Evolutionary conservation across 2,888 invertebrate species (phyloP).

Genomic region (Macrosiphum euphorbiae): DNA sequence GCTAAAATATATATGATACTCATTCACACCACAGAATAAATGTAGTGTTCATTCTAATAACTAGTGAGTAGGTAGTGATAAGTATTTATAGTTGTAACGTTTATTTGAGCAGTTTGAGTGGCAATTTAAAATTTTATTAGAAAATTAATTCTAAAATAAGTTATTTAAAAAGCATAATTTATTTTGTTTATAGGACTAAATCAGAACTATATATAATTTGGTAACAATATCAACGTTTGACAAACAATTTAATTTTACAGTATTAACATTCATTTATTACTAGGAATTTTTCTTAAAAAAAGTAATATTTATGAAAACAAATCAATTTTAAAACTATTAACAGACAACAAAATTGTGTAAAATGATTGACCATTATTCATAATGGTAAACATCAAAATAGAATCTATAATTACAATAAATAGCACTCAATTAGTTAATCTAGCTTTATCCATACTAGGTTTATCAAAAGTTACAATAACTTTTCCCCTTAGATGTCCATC

Average conservation of each 20-base stretch:
- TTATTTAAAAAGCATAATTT: neutral
- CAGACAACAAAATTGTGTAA: neutral
- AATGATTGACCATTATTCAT: neutral
- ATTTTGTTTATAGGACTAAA: neutral
- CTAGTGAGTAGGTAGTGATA: no score
- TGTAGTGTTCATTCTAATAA: no score
- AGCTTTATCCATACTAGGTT: conserved; percentile 52
- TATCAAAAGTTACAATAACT: conserved; percentile 74
- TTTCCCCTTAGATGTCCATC: conserved; percentile 84
- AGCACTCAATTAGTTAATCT: conserved; percentile 34
- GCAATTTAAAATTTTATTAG: neutral
- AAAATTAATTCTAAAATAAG: neutral
- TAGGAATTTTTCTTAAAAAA: conserved; percentile 24
- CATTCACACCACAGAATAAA: neutral
- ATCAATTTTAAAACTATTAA: neutral
- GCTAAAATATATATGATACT: neutral
- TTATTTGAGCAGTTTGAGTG: neutral
- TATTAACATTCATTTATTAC: conserved; percentile 12
- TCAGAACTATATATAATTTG: neutral
- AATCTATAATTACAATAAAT: neutral
- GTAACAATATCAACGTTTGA: neutral
- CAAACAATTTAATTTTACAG: neutral
- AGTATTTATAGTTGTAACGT: neutral
- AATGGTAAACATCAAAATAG: neutral
- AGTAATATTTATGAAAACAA: conserved; percentile 13